These are phyloP conservation scores for Erinaceus europaeus DNA, from an alignment of 2,113 vertebrate genomes.

Conservation along the genomic window DNA sequence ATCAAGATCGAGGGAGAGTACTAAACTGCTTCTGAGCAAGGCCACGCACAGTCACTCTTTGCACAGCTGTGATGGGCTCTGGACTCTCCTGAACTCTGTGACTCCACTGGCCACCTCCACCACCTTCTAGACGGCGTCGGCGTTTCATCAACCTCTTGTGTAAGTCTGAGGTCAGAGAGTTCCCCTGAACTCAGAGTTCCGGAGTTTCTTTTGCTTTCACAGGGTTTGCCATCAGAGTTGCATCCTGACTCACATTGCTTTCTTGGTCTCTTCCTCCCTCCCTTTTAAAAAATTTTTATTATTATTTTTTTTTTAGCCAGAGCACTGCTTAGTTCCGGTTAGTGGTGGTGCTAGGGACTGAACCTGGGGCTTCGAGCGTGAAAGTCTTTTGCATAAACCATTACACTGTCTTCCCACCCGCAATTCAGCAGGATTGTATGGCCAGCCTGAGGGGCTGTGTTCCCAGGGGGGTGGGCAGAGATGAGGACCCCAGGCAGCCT, in stretches of 20 bases:
- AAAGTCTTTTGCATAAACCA: no score
- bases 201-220: background rate
- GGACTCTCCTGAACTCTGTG: background rate
- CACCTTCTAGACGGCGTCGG: constrained; percentile 7
- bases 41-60: constrained; percentile 2
- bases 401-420: no score
- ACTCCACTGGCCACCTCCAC: background rate
- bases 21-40: constrained; percentile 8
- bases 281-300: background rate
- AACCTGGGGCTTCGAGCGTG: background rate
- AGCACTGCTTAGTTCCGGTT: background rate
- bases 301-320: background rate
- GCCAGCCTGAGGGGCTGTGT: no score
- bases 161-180: background rate
- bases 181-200: background rate
- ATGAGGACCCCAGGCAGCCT: no score
- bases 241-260: no score
- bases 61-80: background rate
- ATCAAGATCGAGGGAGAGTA: background rate
- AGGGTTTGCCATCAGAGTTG: background rate
- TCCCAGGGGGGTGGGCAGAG: no score
- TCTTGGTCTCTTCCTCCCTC: no score
- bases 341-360: no score
- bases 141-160: background rate
- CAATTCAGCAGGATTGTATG: no score